Evolutionary conservation across 2,797 vertebrate genomes (phyloP), one percentile per base, ranked within the genome.

Genomic region (Falco berigora): DNA sequence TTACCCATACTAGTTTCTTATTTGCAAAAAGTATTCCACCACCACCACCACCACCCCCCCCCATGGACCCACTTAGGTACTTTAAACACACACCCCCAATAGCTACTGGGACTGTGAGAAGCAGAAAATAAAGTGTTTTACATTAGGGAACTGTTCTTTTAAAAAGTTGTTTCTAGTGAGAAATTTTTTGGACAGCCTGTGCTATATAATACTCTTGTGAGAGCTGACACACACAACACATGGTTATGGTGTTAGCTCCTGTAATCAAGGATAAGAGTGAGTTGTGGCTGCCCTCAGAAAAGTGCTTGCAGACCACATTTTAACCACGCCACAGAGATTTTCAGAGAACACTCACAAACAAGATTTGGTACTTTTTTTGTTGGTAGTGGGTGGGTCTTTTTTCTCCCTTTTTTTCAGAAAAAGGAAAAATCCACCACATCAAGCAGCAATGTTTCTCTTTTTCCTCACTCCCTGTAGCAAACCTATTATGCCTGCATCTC

Each of bases 81-180:
- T 85, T 92, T 32, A 88, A 56, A 92, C 28, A 89, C 86, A 90
- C 89, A 81, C 55, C 79, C 93, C 94, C 93, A 95, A 91, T 28
- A 95, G 94, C 92, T 91, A 92, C 93, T 80, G 78, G 96, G 95
- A 96, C 94, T 87, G 94, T 93, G 90, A 97, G 96, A 97, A 97
- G 95, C 96, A 96, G 96, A 97, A 97, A 97, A 96, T 32, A 80
- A 80, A 80, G 68, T 28, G 42, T 95, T 91, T 89, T 64, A 67
- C 55, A 77, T 84, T 52, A 75, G 71, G 88, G 72, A 95, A 63
- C 46, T 59, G 86, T 80, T 94, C 46, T 84, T 91, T 88, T 84
- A 1, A 14, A 40, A 81, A 85, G 77, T 69, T 77, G 69, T 62
- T 89, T 68, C 91, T 47, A 91, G 44, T 34, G 64, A 86, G 56